phyloP scores from a whole-genome alignment of 2,888 invertebrate species.

The Nomada ferruginata region DNA sequence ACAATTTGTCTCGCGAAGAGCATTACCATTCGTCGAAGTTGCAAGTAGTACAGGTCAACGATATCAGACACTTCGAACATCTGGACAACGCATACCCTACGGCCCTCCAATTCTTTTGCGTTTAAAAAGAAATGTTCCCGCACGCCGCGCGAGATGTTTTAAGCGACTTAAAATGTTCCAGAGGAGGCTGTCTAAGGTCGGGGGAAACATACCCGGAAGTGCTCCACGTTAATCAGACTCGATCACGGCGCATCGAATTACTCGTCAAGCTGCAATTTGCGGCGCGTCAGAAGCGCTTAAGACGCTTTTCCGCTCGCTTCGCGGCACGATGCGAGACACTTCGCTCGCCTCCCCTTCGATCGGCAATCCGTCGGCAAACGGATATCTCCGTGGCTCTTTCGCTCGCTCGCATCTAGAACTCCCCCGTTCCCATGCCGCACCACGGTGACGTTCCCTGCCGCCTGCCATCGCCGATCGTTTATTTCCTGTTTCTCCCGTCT shows the following conservation, averaged over 20 bases:
- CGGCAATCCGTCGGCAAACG: conserved; percentile 17
- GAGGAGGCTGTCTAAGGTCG: background rate
- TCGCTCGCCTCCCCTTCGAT: background rate
- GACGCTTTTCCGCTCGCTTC: conserved; percentile 30
- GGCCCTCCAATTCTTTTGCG: no score
- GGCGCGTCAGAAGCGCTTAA: background rate
- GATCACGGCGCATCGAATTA: no score
- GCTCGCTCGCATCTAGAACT: conserved; percentile 4
- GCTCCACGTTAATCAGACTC: background rate
- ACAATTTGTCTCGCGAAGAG: no score
- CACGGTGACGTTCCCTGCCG: no score
- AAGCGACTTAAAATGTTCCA: background rate
- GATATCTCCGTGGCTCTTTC: background rate
- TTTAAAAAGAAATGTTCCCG: no score
- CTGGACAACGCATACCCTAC: no score
- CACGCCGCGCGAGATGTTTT: no score
- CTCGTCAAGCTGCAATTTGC: background rate
- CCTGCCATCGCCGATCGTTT: conserved; percentile 57
- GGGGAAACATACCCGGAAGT: background rate
- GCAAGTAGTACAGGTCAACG: background rate
- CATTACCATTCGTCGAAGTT: background rate
- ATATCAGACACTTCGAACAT: no score
- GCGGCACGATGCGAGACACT: background rate
- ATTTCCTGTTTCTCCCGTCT: conserved; percentile 65
- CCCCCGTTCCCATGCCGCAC: background rate